Percentiles rank a stretch among this genome's conserved stretches.
These are phyloP conservation scores for Gasteruption jaculator DNA, from an alignment of 2,888 invertebrate genomes.

Conservation along the genomic window DNA sequence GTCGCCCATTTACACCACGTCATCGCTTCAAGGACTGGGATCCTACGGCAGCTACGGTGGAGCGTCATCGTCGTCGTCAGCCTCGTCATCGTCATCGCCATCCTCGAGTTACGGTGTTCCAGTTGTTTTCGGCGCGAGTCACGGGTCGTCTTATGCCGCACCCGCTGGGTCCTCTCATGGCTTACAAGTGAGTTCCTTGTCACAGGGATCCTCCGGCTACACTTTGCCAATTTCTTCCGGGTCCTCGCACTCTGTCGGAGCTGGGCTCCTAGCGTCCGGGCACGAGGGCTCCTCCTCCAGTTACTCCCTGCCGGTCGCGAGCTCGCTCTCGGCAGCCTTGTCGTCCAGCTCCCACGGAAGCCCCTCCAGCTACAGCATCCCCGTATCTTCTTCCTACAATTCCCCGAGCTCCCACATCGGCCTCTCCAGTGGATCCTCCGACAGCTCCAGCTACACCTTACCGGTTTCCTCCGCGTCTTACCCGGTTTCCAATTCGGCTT, in stretches of 20 bases:
- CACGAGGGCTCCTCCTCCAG: conserved; percentile 20
- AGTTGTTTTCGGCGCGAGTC: conserved; percentile 28
- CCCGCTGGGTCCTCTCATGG: conserved; percentile 25
- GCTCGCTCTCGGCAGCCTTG: conserved; percentile 7
- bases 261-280: conserved; percentile 28
- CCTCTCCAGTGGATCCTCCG: conserved; percentile 32
- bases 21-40: conserved; percentile 34
- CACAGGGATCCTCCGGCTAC: conserved; percentile 23
- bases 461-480: conserved; percentile 31
- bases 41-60: conserved; percentile 29
- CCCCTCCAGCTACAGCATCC: conserved; percentile 27
- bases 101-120: conserved; percentile 30
- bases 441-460: conserved; percentile 35
- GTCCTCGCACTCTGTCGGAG: conserved; percentile 31
- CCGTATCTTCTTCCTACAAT: conserved; percentile 28
- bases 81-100: not conserved
- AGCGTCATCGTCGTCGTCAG: not conserved
- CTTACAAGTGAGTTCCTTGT: conserved; percentile 22
- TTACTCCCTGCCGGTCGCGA: conserved; percentile 14
- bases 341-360: conserved; percentile 22
- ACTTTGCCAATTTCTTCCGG: conserved; percentile 23
- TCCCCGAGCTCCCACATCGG: conserved; percentile 25
- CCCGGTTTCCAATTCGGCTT: conserved; percentile 31
- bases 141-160: conserved; percentile 25
- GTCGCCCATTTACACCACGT: conserved; percentile 29